Conservation (phyloP, 2,797 vertebrate genomes). For the Smutsia temminckii region DNA sequence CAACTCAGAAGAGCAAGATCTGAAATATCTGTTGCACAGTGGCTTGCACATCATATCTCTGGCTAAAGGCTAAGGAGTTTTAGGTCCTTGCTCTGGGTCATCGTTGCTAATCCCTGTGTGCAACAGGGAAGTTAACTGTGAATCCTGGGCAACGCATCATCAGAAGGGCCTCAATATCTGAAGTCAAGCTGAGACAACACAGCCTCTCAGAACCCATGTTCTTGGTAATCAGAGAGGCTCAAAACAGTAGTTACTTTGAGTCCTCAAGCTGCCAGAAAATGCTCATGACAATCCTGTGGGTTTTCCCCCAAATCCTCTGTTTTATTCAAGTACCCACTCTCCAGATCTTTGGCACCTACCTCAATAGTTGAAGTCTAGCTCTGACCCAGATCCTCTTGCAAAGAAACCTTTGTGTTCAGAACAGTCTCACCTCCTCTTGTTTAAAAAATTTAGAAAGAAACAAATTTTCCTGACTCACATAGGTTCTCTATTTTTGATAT, state of each 20-base stretch:
- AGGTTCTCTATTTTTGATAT: not conserved
- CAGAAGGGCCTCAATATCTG: not conserved
- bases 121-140: not conserved
- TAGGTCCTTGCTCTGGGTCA: not conserved
- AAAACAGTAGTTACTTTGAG: not conserved
- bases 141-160: not conserved
- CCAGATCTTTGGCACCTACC: not conserved
- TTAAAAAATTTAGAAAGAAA: slow-evolving; percentile 15
- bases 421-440: not conserved
- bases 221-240: not conserved
- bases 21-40: fast-evolving
- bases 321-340: not conserved
- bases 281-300: not conserved
- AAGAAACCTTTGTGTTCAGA: not conserved
- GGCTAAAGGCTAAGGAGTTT: not conserved
- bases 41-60: fast-evolving
- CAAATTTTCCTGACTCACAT: not conserved
- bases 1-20: fast-evolving
- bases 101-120: not conserved
- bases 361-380: not conserved
- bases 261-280: not conserved
- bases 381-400: not conserved
- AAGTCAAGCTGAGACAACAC: not conserved
- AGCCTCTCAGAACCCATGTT: not conserved
- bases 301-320: not conserved